Evolutionary conservation across 2,888 invertebrate species (phyloP).

Genomic region (Drosophila hawaiiensis): DNA sequence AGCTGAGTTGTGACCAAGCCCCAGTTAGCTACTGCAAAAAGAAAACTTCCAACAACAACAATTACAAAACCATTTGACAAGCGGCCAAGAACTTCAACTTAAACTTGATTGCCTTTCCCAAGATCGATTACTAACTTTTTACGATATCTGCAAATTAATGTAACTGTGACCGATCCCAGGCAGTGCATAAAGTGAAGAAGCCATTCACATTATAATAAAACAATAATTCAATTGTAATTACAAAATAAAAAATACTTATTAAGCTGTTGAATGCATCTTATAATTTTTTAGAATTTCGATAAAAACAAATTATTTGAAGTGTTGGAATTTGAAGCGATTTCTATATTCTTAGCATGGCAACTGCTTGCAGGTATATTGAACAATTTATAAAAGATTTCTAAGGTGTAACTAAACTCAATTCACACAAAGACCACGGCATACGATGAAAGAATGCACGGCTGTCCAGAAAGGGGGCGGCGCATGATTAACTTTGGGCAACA

Average conservation of each 20-base stretch:
- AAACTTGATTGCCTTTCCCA: neutral
- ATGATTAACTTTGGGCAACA: constrained; percentile 27
- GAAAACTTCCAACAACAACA: neutral
- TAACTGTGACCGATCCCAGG: neutral
- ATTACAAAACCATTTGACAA: neutral
- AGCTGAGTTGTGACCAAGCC: constrained; percentile 47
- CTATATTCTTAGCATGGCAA: neutral
- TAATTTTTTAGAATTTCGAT: neutral
- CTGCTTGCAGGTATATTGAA: neutral
- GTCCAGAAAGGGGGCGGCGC: neutral
- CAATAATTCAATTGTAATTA: neutral
- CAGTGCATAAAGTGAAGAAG: neutral
- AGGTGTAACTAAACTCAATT: neutral
- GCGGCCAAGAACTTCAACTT: neutral
- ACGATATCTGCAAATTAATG: neutral
- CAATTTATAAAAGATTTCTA: neutral
- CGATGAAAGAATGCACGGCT: neutral
- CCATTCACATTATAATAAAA: neutral
- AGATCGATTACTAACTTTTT: neutral
- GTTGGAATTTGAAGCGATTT: neutral
- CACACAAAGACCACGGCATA: neutral
- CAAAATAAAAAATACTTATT: neutral
- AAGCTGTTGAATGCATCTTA: neutral
- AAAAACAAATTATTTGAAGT: no score
- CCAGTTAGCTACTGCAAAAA: constrained; percentile 41